Evolutionary conservation across 2,797 vertebrate genomes (phyloP).

Genomic region (Molossus alvarezi): DNA sequence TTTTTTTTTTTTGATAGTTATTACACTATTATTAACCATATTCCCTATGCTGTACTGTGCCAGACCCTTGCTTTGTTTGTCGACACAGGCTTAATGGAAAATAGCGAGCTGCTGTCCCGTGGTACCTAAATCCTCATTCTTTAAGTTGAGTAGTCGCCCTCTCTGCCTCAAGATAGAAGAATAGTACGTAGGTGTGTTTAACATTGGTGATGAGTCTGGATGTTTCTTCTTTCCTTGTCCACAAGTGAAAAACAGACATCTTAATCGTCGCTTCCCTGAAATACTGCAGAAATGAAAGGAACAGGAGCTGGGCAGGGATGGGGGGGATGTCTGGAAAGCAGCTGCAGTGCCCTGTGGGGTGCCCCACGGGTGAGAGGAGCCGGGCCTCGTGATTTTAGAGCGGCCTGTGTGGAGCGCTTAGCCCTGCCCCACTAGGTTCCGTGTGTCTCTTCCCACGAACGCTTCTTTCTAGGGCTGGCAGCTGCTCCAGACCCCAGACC

Average conservation of each 20-base stretch:
- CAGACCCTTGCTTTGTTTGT: neutral
- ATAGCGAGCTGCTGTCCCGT: neutral
- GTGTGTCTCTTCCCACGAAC: conserved; percentile 61
- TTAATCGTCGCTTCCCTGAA: neutral
- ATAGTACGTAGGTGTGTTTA: neutral
- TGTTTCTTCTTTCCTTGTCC: neutral
- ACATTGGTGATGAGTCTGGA: neutral
- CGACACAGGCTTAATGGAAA: neutral
- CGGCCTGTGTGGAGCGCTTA: conserved; percentile 78
- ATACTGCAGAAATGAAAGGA: neutral
- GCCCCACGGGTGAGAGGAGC: accelerated
- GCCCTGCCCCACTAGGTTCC: neutral
- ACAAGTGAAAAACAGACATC: neutral
- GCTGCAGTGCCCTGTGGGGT: neutral
- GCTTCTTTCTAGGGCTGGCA: conserved; percentile 81
- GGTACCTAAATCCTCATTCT: neutral
- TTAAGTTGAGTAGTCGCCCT: no score
- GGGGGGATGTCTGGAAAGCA: neutral
- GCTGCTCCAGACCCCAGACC: conserved; percentile 81
- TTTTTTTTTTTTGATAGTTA: neutral
- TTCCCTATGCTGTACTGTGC: neutral
- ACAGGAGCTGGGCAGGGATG: neutral
- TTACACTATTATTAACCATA: neutral
- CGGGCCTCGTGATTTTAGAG: conserved; percentile 73
- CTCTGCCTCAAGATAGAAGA: neutral